Evolutionary conservation across 2,113 vertebrate species (phyloP), one percentile per base, ranked within the genome.

Genomic region (Myotis davidii): DNA sequence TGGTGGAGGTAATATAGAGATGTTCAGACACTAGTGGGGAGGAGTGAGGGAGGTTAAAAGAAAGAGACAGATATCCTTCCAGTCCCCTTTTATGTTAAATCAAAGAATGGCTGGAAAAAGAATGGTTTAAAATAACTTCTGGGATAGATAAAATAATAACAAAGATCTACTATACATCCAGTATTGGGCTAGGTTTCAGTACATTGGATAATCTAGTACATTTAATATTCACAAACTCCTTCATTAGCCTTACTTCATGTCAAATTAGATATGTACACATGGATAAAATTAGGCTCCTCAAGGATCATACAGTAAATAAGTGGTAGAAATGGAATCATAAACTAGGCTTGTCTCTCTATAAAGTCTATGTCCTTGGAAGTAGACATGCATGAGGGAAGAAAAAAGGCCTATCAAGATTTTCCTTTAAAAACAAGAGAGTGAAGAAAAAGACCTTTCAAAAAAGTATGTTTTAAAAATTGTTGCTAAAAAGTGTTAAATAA

Each of bases 201-300:
- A 70, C n/a, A 59, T 13, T 88, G 25, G 29, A 85, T 21, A 91
- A 81, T 34, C 12, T 56, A 67, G 42, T 48, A 27, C 6, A 88
- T 70, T 11, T 84, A 34, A 90, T 69, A 84, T 17, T 61, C 54
- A 86, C 20, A 85, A 87, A 90, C 52, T 39, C 64, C n/a, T 92
- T 85, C 56, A 87, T 56, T 32, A 59, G 39, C 29, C 59, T 95
- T 42, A 77, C 0, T 73, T 27, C 45, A 77, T 50, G 20, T 73
- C 52, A 87, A 96, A 74, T 42, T 29, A 92, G 37, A 3, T 48
- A 69, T 67, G 1, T 34, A 85, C 16, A 83, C 17, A 70, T 18
- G 37, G 11, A 70, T 74, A 91, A 83, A 96, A 91, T 56, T 87
- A 96, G 79, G 29, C n/a, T 94, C 56, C 37, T 52, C 39, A 89